A percentile compares a stretch with the other conserved stretches of the same genome.
Evolutionary conservation across 2,797 vertebrate species (phyloP).

Genomic region (Oreochromis grahami): DNA sequence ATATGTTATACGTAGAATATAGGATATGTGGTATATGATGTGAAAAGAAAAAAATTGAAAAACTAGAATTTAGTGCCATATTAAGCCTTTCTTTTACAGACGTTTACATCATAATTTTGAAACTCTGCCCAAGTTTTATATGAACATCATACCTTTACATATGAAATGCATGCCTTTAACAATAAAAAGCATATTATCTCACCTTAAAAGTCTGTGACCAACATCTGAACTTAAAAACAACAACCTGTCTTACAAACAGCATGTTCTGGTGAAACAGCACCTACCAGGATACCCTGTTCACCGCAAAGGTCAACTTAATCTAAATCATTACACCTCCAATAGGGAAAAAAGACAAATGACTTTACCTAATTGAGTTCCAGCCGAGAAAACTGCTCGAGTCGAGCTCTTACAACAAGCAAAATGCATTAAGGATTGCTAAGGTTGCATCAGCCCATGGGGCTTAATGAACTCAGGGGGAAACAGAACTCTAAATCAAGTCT

Average conservation of each 20-base stretch:
- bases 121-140: neutral
- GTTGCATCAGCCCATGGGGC: constrained; percentile 63
- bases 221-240: neutral
- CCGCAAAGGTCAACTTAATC: constrained; percentile 25
- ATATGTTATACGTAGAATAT: neutral
- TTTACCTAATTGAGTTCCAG: constrained; percentile 2
- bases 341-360: neutral
- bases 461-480: constrained; percentile 59
- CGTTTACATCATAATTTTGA: neutral
- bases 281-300: neutral
- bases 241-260: neutral
- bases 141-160: neutral
- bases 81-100: neutral
- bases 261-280: constrained; percentile 2
- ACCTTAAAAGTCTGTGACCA: neutral
- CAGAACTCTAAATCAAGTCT: constrained; percentile 48
- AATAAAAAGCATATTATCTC: neutral
- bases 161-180: neutral
- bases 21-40: neutral
- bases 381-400: neutral
- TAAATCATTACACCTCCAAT: neutral
- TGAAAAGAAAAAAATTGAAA: neutral
- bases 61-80: neutral
- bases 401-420: constrained; percentile 11
- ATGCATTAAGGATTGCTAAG: constrained; percentile 48